phyloP scores from a whole-genome alignment of 2,797 vertebrate genomes.

The Dermochelys coriacea region DNA sequence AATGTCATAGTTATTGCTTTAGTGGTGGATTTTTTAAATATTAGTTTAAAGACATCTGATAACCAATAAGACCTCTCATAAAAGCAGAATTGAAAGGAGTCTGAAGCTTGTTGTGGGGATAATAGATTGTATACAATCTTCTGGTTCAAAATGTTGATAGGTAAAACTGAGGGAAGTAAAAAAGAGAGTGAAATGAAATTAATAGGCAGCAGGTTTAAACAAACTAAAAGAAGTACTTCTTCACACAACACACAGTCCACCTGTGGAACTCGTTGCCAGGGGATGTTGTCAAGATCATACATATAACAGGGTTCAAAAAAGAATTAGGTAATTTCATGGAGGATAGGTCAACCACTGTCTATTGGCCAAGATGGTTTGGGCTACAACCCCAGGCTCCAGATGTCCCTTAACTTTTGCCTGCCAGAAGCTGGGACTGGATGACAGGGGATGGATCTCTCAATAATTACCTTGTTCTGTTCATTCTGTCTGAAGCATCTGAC shows the following conservation, averaged over 20 bases:
- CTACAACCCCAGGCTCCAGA: neutral
- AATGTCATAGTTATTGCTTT: neutral
- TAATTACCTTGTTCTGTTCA: neutral
- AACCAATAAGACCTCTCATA: neutral
- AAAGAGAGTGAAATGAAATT: neutral
- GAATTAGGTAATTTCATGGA: neutral
- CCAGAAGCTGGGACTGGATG: neutral
- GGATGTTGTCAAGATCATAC: neutral
- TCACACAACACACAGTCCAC: neutral
- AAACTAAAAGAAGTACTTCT: neutral
- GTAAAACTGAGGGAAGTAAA: neutral
- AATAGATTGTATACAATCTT: neutral
- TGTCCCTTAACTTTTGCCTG: neutral
- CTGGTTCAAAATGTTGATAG: neutral
- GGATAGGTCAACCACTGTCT: neutral
- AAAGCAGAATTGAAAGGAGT: neutral
- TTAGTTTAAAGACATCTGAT: neutral
- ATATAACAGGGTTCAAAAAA: neutral
- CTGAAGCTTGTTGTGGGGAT: neutral
- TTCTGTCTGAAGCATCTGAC: neutral
- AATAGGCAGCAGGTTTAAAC: neutral
- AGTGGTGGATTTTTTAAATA: neutral
- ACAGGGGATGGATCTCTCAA: neutral
- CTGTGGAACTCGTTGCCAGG: neutral
- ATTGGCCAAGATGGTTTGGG: neutral